Evolutionary conservation across 2,113 vertebrate genomes (phyloP).

Genomic region (Indri indri): DNA sequence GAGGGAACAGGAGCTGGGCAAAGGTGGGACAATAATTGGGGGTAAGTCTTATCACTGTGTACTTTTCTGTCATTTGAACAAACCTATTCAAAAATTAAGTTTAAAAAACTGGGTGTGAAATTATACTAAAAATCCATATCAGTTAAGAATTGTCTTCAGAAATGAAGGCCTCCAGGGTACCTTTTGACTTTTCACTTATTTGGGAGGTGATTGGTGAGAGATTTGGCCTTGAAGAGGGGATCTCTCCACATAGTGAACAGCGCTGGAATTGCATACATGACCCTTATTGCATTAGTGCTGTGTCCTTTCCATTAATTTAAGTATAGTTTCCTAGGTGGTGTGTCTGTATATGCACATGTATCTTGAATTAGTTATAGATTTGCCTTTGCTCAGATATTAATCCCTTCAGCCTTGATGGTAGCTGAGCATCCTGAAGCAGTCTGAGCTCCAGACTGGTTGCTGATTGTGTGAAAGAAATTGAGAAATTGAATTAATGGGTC

Average conservation of each 20-base stretch:
- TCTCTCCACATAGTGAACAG: neutral
- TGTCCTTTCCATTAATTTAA: neutral
- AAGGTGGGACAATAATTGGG: neutral
- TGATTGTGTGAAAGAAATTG: conserved; percentile 8
- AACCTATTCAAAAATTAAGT: conserved; percentile 8
- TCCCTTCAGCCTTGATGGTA: neutral
- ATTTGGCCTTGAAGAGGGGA: conserved; percentile 22
- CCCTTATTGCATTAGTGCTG: neutral
- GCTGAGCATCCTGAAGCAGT: neutral
- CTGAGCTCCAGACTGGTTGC: neutral
- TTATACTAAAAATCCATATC: neutral
- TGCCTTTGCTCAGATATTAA: neutral
- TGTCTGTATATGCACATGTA: neutral
- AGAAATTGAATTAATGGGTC: neutral
- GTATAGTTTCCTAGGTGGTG: neutral
- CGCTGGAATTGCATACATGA: neutral
- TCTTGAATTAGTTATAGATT: conserved; percentile 40
- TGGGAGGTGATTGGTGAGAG: neutral
- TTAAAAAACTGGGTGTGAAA: neutral
- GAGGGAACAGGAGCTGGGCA: neutral
- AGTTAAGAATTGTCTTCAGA: conserved; percentile 23
- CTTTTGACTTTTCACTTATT: conserved; percentile 14
- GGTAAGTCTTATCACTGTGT: neutral
- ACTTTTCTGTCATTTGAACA: conserved; percentile 11
- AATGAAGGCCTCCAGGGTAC: neutral